A percentile compares a stretch with the other conserved stretches of the same genome.
Evolutionary conservation across 2,797 vertebrate species (phyloP).

Genomic region (Onychomys torridus): DNA sequence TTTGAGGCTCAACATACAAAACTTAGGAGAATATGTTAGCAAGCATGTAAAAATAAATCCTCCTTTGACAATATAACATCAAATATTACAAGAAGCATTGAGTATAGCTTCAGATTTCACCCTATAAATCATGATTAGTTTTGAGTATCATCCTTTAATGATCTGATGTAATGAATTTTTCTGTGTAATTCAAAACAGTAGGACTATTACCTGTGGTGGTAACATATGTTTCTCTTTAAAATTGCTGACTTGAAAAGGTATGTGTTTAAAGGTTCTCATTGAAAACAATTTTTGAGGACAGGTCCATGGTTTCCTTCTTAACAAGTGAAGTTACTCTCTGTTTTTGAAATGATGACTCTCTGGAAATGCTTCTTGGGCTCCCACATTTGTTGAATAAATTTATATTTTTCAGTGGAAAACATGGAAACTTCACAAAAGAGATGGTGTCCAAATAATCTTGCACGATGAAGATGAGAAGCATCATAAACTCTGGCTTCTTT

Average conservation of each 20-base stretch:
- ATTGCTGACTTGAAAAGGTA: constrained; percentile 66
- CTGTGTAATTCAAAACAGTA: constrained; percentile 65
- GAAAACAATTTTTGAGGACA: constrained; percentile 61
- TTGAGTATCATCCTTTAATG: constrained; percentile 72
- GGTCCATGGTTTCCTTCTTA: constrained; percentile 25
- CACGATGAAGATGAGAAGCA: constrained; percentile 15
- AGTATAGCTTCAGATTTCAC: constrained; percentile 3
- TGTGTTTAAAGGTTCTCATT: constrained; percentile 67
- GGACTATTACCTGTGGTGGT: constrained; percentile 66
- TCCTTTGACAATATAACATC: constrained; percentile 28
- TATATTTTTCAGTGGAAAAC: constrained; percentile 19
- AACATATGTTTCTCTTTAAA: constrained; percentile 78
- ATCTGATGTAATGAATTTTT: constrained; percentile 77
- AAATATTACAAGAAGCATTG: neutral
- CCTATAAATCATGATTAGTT: constrained; percentile 63
- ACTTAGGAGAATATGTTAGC: neutral
- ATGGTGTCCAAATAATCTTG: neutral
- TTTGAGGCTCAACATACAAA: constrained; percentile 19
- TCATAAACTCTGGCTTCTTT: constrained; percentile 42
- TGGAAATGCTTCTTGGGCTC: neutral
- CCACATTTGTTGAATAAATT: constrained; percentile 34
- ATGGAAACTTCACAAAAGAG: constrained; percentile 19
- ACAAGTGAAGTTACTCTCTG: neutral
- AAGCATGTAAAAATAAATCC: constrained; percentile 37
- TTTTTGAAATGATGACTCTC: neutral